A percentile compares a stretch with the other conserved stretches of the same genome.
phyloP scores from a whole-genome alignment of 2,797 vertebrate species.

The Knipowitschia caucasica region DNA sequence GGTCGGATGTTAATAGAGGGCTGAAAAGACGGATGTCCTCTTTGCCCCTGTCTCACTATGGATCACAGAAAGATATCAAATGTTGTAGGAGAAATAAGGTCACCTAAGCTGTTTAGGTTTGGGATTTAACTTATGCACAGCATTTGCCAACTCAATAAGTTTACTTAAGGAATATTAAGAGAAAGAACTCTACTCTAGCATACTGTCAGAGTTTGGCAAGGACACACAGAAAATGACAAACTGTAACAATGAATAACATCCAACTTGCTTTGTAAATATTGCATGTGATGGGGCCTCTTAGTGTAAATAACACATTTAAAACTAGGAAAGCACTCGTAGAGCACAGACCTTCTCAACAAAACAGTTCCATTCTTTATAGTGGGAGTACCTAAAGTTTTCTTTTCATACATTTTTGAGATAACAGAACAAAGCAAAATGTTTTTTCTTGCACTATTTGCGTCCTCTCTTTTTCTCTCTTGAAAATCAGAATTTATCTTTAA shows the following conservation, averaged over 20 bases:
- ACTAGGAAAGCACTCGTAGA: too few relatives aligned
- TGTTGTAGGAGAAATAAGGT: conserved; percentile 12
- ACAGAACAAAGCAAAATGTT: too few relatives aligned
- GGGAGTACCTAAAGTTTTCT: too few relatives aligned
- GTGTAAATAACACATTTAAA: conserved; percentile 2
- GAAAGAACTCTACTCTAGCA: conserved; percentile 4
- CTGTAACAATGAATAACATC: not conserved
- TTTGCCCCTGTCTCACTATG: conserved; percentile 14
- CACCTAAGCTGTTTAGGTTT: not conserved
- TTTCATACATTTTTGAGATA: too few relatives aligned
- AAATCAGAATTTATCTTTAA: too few relatives aligned
- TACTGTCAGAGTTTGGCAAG: conserved; percentile 5
- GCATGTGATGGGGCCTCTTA: not conserved
- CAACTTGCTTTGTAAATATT: not conserved
- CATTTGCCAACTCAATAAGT: not conserved
- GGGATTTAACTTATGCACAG: conserved; percentile 7
- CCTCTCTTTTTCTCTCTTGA: too few relatives aligned
- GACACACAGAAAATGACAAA: not conserved
- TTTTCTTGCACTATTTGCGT: too few relatives aligned
- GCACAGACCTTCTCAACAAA: too few relatives aligned
- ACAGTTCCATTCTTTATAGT: too few relatives aligned
- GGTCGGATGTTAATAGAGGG: conserved; percentile 42
- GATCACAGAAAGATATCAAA: conserved; percentile 23
- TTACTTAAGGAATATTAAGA: not conserved
- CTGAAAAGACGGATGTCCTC: conserved; percentile 27